phyloP scores from a whole-genome alignment of 2,113 vertebrate genomes.

The Arenaria interpres region DNA sequence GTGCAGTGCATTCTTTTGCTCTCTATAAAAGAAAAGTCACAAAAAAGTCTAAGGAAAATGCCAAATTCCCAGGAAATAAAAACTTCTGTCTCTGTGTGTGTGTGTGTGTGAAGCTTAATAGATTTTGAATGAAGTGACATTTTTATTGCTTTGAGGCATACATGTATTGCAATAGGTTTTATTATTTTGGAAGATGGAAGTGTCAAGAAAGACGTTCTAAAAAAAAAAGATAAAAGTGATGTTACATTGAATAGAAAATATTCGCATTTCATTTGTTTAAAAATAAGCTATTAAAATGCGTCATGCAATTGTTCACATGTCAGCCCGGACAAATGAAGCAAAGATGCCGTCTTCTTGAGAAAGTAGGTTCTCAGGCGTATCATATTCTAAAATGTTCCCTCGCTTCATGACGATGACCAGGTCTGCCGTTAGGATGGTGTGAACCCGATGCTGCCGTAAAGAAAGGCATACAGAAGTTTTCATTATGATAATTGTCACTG shows the following conservation, averaged over 20 bases:
- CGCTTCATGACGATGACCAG: conserved; percentile 97
- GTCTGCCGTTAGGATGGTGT: conserved; percentile 96
- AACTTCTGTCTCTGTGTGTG: neutral
- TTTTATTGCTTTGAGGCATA: conserved; percentile 57
- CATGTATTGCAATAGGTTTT: conserved; percentile 6
- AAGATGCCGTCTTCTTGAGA: conserved; percentile 92
- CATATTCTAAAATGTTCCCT: conserved; percentile 94
- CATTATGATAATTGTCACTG: neutral
- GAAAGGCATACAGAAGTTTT: neutral
- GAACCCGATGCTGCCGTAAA: conserved; percentile 89
- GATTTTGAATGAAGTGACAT: conserved; percentile 19
- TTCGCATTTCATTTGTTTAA: neutral
- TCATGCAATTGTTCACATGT: conserved; percentile 82
- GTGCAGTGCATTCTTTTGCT: neutral
- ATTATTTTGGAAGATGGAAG: conserved; percentile 1
- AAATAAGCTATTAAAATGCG: conserved; percentile 36
- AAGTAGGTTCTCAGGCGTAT: conserved; percentile 90
- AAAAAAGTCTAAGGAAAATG: neutral
- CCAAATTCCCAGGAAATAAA: neutral
- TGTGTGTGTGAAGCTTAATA: neutral
- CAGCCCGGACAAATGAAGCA: conserved; percentile 93
- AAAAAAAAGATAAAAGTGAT: neutral
- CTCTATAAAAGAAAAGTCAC: neutral
- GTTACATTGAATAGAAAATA: conserved; percentile 15
- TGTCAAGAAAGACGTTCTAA: neutral